These are phyloP conservation scores for Sebastolobus altivelis DNA, from an alignment of 2,797 vertebrate genomes.

Conservation along the genomic window DNA sequence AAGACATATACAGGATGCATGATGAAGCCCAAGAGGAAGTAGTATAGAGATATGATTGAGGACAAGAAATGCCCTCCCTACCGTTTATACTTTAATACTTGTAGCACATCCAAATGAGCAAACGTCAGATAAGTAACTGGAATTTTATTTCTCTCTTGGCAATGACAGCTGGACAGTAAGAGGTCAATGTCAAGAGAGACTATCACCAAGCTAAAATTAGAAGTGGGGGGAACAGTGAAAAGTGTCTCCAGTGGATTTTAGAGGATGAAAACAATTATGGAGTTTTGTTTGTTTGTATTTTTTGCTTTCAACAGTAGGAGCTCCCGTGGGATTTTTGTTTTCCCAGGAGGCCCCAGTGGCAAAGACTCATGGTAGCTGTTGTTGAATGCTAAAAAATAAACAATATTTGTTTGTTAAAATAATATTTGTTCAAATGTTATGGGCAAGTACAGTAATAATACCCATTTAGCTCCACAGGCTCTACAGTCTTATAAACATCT, in stretches of 20 bases:
- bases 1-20: background rate
- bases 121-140: background rate
- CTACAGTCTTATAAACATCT: background rate
- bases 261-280: background rate
- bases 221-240: background rate
- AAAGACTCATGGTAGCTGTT: background rate
- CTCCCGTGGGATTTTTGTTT: background rate
- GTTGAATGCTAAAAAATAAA: background rate
- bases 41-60: too few relatives aligned
- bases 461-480: background rate
- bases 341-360: background rate
- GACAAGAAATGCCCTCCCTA: background rate
- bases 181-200: background rate
- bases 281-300: background rate
- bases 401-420: slow-evolving; percentile 2
- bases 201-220: background rate
- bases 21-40: background rate
- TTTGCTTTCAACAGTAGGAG: background rate
- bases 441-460: background rate
- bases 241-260: background rate
- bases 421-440: background rate
- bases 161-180: background rate
- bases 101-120: background rate
- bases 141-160: background rate
- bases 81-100: background rate